Evolutionary conservation across 2,797 vertebrate genomes (phyloP), one percentile per base, ranked within the genome.

Genomic region (Telmatherina bonti): DNA sequence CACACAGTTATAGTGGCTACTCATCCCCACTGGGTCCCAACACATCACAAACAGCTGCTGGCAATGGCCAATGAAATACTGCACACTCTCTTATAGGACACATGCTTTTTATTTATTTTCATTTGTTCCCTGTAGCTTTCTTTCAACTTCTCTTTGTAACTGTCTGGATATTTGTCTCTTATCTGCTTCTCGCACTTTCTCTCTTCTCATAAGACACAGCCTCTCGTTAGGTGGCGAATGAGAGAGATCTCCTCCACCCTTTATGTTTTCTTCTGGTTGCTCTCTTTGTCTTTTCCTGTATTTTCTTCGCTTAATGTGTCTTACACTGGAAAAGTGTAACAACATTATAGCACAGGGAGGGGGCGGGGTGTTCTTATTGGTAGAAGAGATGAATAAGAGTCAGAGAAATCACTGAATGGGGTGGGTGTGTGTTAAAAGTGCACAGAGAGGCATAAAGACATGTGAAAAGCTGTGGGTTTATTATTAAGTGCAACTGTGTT

Each of bases 1-100:
- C 89, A 92, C 88, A 91, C 88, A 90, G 91, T 90, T 86, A 83
- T 87, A 91, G 88, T 85, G 87, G 88, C 88, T 76, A 78, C 76
- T 80, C 57, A 55, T 74, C 70, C 84, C 87, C 78, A 58, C 62
- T 1, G 85, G 84, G 83, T 84, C 76, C 79, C 75, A n/a, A 51
- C 80, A 76, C 79, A 78, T 76, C 77, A 74, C 84, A 85, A 82
- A 84, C 72, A 70, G 83, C 84, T 85, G 62, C 86, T 47, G 80
- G 79, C 87, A 87, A 82, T 72, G 74, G 73, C 83, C 86, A 86
- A 82, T 91, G 88, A 89, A 90, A 91, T 89, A 85, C 76, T 85
- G 65, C 86, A 79, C 85, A 85, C 66, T 74, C 77, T 88, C 89
- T 88, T 90, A 87, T 84, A 80, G 84, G 78, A 90, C 86, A 90